Percentiles rank a stretch among this genome's conserved stretches.
These are phyloP conservation scores for Gymnorhina tibicen DNA, from an alignment of 2,113 vertebrate genomes.

Conservation along the genomic window DNA sequence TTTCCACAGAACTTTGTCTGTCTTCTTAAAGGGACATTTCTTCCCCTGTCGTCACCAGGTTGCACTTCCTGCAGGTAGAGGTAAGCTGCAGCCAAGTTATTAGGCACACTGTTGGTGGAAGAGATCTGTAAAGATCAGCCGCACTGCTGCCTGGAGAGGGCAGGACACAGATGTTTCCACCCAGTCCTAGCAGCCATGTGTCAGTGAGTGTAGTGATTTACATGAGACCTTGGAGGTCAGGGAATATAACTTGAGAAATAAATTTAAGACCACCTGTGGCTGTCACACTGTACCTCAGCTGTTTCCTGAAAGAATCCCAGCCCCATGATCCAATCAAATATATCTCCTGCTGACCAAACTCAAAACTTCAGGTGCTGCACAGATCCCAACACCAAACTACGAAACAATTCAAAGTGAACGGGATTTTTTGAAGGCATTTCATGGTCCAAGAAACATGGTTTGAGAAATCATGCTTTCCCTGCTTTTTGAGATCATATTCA, in stretches of 20 bases:
- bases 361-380: neutral
- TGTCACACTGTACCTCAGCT: neutral
- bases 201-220: neutral
- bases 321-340: rapidly evolving
- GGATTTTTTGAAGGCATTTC: neutral
- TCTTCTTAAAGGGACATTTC: neutral
- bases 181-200: neutral
- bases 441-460: neutral
- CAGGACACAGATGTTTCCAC: neutral
- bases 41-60: neutral
- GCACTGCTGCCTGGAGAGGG: neutral
- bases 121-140: neutral
- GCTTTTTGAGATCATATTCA: neutral
- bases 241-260: neutral
- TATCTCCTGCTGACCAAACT: neutral
- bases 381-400: neutral
- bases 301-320: neutral
- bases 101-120: rapidly evolving
- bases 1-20: neutral
- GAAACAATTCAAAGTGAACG: rapidly evolving
- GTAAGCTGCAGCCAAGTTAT: neutral
- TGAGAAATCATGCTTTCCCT: neutral
- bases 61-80: neutral
- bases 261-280: rapidly evolving
- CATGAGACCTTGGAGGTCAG: neutral